phyloP scores from a whole-genome alignment of 2,888 invertebrate species.

The Epirrita christyi region DNA sequence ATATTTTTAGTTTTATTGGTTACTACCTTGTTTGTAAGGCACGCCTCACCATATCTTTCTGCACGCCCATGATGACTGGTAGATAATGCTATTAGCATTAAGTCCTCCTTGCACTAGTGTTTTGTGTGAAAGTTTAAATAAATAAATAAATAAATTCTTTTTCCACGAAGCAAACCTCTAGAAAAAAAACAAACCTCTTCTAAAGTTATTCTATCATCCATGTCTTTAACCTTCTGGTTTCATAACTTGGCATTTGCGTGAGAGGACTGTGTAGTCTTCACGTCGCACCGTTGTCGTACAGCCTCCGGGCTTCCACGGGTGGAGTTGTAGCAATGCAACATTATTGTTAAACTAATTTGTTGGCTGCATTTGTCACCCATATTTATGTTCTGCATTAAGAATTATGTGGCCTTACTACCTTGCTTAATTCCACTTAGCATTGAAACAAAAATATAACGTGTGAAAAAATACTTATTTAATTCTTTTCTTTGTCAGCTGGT shows the following conservation, averaged over 20 bases:
- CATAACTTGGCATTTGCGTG: slow-evolving; percentile 71
- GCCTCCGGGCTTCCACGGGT: slow-evolving; percentile 49
- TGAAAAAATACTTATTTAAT: too few relatives aligned
- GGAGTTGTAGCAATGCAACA: slow-evolving; percentile 15
- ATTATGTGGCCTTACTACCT: neutral
- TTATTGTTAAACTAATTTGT: slow-evolving; percentile 26
- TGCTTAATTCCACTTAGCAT: neutral
- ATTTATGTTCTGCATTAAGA: slow-evolving; percentile 13
- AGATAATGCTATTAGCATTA: too few relatives aligned
- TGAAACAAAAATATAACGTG: slow-evolving; percentile 1
- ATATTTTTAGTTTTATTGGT: too few relatives aligned
- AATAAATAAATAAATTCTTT: too few relatives aligned
- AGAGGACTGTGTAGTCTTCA: slow-evolving; percentile 48
- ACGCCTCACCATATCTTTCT: too few relatives aligned
- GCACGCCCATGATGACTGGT: too few relatives aligned
- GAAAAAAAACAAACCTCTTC: neutral
- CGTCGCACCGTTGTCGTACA: slow-evolving; percentile 54
- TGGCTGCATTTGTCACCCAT: slow-evolving; percentile 24
- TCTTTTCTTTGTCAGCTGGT: too few relatives aligned
- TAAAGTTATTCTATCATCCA: slow-evolving; percentile 38
- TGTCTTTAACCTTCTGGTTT: slow-evolving; percentile 49
- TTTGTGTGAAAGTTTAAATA: too few relatives aligned
- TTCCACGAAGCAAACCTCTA: neutral
- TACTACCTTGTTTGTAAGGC: too few relatives aligned
- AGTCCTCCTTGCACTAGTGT: too few relatives aligned